These are phyloP conservation scores for Xiphias gladius DNA, from an alignment of 2,113 vertebrate species.

Conservation along the genomic window DNA sequence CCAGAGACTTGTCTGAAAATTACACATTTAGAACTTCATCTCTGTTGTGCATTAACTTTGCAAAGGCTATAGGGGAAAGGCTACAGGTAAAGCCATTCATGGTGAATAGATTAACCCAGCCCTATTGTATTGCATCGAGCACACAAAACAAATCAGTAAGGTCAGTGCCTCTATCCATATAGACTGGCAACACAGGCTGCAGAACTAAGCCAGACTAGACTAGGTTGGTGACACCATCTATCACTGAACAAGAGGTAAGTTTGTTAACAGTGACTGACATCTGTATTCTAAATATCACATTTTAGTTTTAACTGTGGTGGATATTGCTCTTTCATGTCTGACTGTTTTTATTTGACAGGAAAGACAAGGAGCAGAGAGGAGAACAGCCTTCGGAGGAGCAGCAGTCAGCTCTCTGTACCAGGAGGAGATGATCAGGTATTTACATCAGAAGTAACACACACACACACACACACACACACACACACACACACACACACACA, in stretches of 20 bases:
- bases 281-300: background rate
- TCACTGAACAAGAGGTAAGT: background rate
- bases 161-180: constrained; percentile 9
- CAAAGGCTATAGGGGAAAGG: constrained; percentile 16
- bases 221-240: background rate
- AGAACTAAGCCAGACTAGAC: constrained; percentile 2
- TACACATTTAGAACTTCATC: constrained; percentile 13
- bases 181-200: background rate
- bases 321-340: background rate
- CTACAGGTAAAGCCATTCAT: constrained; percentile 2
- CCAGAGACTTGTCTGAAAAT: constrained; percentile 7
- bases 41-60: background rate
- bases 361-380: constrained; percentile 88
- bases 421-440: constrained; percentile 96
- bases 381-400: constrained; percentile 90
- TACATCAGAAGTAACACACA: background rate
- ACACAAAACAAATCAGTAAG: constrained; percentile 22
- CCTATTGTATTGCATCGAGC: constrained; percentile 31
- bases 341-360: constrained; percentile 81
- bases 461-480: constrained; percentile 19
- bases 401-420: constrained; percentile 95
- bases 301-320: background rate
- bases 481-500: constrained; percentile 19
- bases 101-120: constrained; percentile 6
- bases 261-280: background rate